Conservation (phyloP, 1,140 invertebrate species). For the Papilio dardanus region DNA sequence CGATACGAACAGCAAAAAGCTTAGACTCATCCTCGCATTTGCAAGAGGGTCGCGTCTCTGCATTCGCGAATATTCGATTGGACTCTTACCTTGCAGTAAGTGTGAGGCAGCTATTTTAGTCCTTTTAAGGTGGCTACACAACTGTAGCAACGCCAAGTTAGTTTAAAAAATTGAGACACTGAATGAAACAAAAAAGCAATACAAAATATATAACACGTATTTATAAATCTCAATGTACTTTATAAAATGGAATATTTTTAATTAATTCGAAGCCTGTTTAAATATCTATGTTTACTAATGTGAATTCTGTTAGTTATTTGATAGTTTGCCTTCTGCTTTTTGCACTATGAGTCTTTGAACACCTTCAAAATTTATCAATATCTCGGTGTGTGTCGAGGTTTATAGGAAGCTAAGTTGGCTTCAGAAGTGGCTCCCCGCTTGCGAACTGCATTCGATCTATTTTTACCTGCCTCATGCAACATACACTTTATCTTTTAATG, state of each 20-base stretch:
- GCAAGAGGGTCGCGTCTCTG: conserved; percentile 35
- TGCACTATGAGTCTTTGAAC: too few relatives aligned
- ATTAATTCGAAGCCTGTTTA: too few relatives aligned
- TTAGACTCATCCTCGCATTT: conserved; percentile 31
- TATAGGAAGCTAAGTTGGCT: conserved; percentile 43
- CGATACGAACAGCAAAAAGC: conserved; percentile 12
- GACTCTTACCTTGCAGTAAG: conserved; percentile 58
- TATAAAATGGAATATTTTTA: too few relatives aligned
- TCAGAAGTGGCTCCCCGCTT: conserved; percentile 44
- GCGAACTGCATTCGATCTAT: conserved; percentile 52
- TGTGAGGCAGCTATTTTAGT: conserved; percentile 68
- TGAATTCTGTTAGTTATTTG: too few relatives aligned
- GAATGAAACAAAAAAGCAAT: not conserved
- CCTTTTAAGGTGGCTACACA: conserved; percentile 55
- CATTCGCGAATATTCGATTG: conserved; percentile 65
- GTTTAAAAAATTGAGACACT: not conserved
- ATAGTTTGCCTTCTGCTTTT: too few relatives aligned
- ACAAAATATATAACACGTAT: not conserved
- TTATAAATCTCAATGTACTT: too few relatives aligned
- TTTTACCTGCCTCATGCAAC: conserved; percentile 46
- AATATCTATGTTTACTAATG: too few relatives aligned
- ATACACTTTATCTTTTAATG: conserved; percentile 43
- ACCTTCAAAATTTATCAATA: too few relatives aligned
- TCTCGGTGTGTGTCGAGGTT: conserved; percentile 29
- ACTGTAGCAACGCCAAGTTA: conserved; percentile 28